Percentiles rank a stretch among this genome's conserved stretches.
Evolutionary conservation across 2,797 vertebrate genomes (phyloP).

Genomic region (Australoheros facetus): DNA sequence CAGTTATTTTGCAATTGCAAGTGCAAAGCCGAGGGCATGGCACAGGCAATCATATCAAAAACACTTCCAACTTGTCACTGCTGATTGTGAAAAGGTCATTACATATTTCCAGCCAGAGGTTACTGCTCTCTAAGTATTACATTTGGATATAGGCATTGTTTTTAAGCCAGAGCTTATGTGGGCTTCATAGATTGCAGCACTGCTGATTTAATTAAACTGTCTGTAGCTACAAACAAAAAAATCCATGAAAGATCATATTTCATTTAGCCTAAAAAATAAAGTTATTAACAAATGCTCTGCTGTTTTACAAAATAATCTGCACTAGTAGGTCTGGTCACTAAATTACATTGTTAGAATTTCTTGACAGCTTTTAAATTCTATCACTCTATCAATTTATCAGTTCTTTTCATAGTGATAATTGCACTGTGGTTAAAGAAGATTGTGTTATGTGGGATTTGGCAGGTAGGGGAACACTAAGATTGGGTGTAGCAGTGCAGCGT

Average conservation of each 20-base stretch:
- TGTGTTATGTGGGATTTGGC: background rate
- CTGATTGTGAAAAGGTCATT: conserved; percentile 50
- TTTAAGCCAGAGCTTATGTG: background rate
- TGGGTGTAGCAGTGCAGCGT: background rate
- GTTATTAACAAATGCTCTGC: background rate
- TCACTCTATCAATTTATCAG: too few species aligned
- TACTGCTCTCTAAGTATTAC: background rate
- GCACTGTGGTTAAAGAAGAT: background rate
- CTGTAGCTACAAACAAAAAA: background rate
- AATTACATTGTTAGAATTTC: background rate
- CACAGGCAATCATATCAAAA: conserved; percentile 13
- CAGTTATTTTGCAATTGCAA: background rate
- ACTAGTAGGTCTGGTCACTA: background rate
- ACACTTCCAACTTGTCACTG: conserved; percentile 1
- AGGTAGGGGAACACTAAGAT: background rate
- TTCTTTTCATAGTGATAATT: too few species aligned
- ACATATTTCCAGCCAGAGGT: conserved; percentile 35
- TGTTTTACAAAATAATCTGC: background rate
- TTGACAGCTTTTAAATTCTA: background rate
- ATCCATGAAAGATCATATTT: background rate
- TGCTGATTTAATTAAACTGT: background rate
- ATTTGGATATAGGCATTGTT: conserved; percentile 11
- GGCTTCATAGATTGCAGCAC: background rate
- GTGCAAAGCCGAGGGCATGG: background rate
- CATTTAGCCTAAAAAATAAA: background rate